A percentile compares a stretch with the other conserved stretches of the same genome.
These are phyloP conservation scores for Druceiella hillmani DNA, from an alignment of 2,888 invertebrate species.

Conservation along the genomic window DNA sequence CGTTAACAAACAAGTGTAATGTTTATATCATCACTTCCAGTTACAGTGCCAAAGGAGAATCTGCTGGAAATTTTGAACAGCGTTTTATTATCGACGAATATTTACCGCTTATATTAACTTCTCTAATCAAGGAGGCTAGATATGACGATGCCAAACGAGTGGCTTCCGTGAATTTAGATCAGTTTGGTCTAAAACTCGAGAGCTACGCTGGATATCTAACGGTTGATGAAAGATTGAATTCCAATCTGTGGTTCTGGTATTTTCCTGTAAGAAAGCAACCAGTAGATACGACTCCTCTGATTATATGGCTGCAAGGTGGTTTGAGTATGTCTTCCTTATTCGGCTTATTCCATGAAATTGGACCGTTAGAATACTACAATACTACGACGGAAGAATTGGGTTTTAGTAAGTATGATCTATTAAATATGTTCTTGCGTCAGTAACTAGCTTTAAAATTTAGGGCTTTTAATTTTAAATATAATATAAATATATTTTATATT, in stretches of 20 bases:
- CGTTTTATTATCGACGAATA: no score
- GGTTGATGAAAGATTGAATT: conserved; percentile 69
- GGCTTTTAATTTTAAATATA: no score
- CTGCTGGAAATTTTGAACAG: no score
- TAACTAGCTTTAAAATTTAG: no score
- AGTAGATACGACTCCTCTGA: conserved; percentile 48
- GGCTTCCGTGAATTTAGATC: conserved; percentile 38
- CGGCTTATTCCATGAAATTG: conserved; percentile 58
- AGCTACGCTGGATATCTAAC: conserved; percentile 48
- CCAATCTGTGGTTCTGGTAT: conserved; percentile 84
- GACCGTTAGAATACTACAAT: no score
- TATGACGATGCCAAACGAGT: conserved; percentile 45
- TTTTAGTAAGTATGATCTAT: no score
- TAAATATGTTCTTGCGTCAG: no score
- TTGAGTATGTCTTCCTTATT: conserved; percentile 54
- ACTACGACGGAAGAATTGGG: no score
- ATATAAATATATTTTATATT: no score
- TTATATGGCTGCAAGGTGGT: conserved; percentile 57
- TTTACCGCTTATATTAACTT: conserved; percentile 52
- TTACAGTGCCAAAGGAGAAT: no score
- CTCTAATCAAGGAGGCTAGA: conserved; percentile 48
- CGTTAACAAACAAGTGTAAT: no score
- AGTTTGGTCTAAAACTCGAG: conserved; percentile 41
- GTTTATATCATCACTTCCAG: no score
- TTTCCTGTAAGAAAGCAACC: conserved; percentile 60